phyloP scores from a whole-genome alignment of 2,113 vertebrate genomes.

The Paramisgurnus dabryanus region DNA sequence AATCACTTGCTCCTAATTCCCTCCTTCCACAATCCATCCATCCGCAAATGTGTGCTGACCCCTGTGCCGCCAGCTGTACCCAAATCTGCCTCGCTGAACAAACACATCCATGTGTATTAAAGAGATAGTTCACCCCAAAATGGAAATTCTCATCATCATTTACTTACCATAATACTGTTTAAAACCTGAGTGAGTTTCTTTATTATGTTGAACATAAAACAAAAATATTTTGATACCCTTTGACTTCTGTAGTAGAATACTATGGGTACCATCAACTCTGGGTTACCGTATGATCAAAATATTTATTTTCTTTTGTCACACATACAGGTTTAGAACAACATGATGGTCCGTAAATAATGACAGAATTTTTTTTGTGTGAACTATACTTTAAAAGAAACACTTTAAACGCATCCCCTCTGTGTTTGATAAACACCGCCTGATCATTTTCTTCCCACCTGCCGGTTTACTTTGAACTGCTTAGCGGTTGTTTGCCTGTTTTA shows the following conservation, averaged over 20 bases:
- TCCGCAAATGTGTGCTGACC: conserved; percentile 47
- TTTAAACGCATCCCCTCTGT: conserved; percentile 9
- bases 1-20: conserved; percentile 26
- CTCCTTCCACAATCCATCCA: conserved; percentile 23
- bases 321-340: too few species aligned
- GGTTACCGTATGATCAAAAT: too few species aligned
- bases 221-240: too few species aligned
- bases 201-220: too few species aligned
- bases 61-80: conserved; percentile 22
- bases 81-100: conserved; percentile 46
- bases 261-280: too few species aligned
- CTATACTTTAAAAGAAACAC: neutral
- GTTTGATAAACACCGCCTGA: conserved; percentile 44
- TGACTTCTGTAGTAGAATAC: too few species aligned
- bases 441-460: conserved; percentile 24
- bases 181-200: too few species aligned
- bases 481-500: conserved; percentile 35
- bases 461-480: neutral
- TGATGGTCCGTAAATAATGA: too few species aligned
- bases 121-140: neutral
- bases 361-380: too few species aligned
- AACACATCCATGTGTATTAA: conserved; percentile 51
- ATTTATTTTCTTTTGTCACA: too few species aligned
- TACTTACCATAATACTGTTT: too few species aligned
- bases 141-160: too few species aligned